Evolutionary conservation across 2,888 invertebrate genomes (phyloP).

Genomic region (Portevinia maculata): DNA sequence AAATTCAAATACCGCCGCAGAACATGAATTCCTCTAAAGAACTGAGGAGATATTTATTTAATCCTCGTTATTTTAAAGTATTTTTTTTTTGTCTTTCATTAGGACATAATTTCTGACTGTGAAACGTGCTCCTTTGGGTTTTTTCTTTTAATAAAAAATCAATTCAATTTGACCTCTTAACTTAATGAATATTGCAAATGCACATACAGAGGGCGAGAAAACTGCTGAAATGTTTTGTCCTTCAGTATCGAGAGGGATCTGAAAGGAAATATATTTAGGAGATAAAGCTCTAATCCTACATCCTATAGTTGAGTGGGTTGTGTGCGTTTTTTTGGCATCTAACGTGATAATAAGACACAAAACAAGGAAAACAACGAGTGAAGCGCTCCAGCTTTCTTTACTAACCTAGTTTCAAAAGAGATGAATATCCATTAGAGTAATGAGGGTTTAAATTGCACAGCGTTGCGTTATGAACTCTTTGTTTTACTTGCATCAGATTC

Average conservation of each 20-base stretch:
- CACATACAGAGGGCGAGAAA: constrained; percentile 26
- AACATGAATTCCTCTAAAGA: constrained; percentile 45
- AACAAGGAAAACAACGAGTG: constrained; percentile 19
- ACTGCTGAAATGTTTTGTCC: constrained; percentile 9
- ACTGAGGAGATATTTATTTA: constrained; percentile 49
- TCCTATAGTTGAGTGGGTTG: constrained; percentile 34
- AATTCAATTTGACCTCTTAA: constrained; percentile 69
- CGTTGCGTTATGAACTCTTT: constrained; percentile 50
- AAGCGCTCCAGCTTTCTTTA: constrained; percentile 28
- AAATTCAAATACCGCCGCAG: constrained; percentile 47
- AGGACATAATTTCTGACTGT: constrained; percentile 38
- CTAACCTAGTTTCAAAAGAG: constrained; percentile 60
- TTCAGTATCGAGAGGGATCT: not conserved
- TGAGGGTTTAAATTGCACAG: constrained; percentile 62
- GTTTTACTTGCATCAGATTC: constrained; percentile 40
- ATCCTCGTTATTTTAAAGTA: constrained; percentile 43
- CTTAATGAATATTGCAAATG: constrained; percentile 56
- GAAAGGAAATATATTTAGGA: not conserved
- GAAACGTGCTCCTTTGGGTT: constrained; percentile 6
- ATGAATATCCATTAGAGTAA: constrained; percentile 71
- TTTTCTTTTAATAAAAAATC: constrained; percentile 34
- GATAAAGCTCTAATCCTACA: not conserved
- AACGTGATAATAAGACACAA: constrained; percentile 52
- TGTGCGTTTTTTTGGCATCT: constrained; percentile 66
- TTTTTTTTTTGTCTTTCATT: constrained; percentile 41